Evolutionary conservation across 2,888 invertebrate genomes (phyloP).

Genomic region (Tanytarsus gracilentus): DNA sequence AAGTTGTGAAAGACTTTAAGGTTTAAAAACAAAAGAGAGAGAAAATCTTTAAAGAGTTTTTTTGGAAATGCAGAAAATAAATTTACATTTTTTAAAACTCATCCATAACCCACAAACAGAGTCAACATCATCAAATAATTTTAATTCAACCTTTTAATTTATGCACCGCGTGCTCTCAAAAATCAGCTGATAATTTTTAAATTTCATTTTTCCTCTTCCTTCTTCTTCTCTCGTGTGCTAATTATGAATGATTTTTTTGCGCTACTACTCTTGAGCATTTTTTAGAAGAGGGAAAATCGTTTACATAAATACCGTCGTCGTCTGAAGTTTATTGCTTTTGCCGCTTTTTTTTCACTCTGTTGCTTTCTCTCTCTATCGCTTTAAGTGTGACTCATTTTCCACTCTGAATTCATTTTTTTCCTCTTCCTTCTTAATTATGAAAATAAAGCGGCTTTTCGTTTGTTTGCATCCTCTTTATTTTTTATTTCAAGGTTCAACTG

Average conservation of each 20-base stretch:
- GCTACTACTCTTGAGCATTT: background rate
- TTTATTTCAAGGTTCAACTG: constrained; percentile 24
- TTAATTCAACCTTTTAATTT: too few relatives aligned
- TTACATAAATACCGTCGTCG: constrained; percentile 17
- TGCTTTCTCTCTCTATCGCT: background rate
- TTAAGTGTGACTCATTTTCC: background rate
- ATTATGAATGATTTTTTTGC: constrained; percentile 16
- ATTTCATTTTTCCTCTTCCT: background rate
- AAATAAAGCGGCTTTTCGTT: constrained; percentile 24
- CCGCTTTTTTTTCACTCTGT: background rate
- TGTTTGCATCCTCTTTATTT: constrained; percentile 7
- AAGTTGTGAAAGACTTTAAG: too few relatives aligned
- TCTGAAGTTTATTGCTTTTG: background rate
- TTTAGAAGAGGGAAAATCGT: constrained; percentile 15
- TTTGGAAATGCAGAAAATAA: too few relatives aligned
- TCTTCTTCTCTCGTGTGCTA: constrained; percentile 4
- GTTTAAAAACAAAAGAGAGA: too few relatives aligned
- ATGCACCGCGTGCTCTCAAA: background rate
- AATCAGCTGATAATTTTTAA: constrained; percentile 5
- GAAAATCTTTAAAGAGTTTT: too few relatives aligned
- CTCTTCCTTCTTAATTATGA: constrained; percentile 19
- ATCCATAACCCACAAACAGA: too few relatives aligned
- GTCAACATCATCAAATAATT: too few relatives aligned
- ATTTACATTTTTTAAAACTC: too few relatives aligned
- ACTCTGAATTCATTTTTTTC: constrained; percentile 3